These are phyloP conservation scores for Eucera pruinosa DNA, from an alignment of 2,888 invertebrate genomes.

Conservation along the genomic window DNA sequence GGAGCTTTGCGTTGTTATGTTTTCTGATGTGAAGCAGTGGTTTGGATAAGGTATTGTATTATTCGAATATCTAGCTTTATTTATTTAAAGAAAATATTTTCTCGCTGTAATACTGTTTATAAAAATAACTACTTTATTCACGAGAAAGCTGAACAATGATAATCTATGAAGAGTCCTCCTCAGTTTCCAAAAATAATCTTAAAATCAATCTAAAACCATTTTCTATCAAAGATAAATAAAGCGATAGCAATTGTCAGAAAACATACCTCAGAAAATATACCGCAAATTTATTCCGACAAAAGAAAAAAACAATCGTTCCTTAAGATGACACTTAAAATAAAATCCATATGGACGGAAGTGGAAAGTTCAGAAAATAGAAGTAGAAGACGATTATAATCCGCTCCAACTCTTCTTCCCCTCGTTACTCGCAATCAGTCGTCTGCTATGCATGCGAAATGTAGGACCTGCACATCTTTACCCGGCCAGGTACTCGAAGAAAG, in stretches of 20 bases:
- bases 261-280: neutral
- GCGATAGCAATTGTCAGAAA: neutral
- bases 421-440: constrained; percentile 27
- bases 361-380: neutral
- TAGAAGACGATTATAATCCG: neutral
- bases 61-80: no score
- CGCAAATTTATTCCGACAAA: no score
- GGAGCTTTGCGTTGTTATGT: neutral
- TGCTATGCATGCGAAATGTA: constrained; percentile 16
- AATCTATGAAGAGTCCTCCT: no score
- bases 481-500: constrained; percentile 14
- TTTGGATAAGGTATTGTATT: no score
- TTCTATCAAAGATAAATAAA: neutral
- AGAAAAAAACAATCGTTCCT: no score
- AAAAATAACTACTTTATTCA: no score
- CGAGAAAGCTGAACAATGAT: no score
- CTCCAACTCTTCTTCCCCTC: neutral
- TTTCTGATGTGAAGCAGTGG: no score
- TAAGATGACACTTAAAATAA: neutral
- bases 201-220: neutral
- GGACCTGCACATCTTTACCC: neutral
- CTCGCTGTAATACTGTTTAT: no score
- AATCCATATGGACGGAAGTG: no score
- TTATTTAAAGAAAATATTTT: no score
- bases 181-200: neutral